Evolutionary conservation across 2,888 invertebrate species (phyloP), one percentile per base, ranked within the genome.

Genomic region (Protonemura montana): DNA sequence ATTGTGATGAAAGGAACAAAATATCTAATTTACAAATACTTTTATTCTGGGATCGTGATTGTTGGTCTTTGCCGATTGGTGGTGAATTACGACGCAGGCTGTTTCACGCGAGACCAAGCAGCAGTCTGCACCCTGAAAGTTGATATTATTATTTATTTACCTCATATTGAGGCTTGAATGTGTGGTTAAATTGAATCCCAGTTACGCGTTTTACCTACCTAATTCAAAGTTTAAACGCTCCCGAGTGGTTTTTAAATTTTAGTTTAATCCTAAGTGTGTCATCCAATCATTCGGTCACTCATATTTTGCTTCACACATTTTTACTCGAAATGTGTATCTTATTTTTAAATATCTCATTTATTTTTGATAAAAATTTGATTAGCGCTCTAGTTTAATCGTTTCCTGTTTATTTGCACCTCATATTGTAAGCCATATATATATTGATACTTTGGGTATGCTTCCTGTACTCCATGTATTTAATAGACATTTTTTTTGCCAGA

Each of bases 101-200:
- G 21, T 41, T 13, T 1, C 59, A 2, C 6, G 59, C 59, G 1
- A 59, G 13, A 59, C 59, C 16, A 1, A 16, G 59, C 59, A 1
- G 16, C 21, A 21, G 59, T 59, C 16, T 21, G 59, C 21, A 10
- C 7, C 59, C 59, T 59, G 59, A 59, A 59, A 10, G 59, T 59
- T 59, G 59, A 59, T 59, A 59, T 59, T 59, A 59, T 59, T 59
- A 59, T 59, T 59, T 59, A 59, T 59, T 59, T 59, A 59, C 59
- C 59, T 59, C 59, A 59, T 59, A 59, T 59, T 59, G 59, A 59
- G 59, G 59, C 59, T 2, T 21, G 1, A 59, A 59, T 13, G 59
- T 13, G 59, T 59, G 59, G 59, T 21, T 59, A 21, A 59, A 59
- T 21, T 59, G 59, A 59, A 59, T 21, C 59, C 59, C 59, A 59